Percentiles rank a stretch among this genome's conserved stretches.
phyloP scores from a whole-genome alignment of 2,888 invertebrate species.

The Plagodis dolabraria region DNA sequence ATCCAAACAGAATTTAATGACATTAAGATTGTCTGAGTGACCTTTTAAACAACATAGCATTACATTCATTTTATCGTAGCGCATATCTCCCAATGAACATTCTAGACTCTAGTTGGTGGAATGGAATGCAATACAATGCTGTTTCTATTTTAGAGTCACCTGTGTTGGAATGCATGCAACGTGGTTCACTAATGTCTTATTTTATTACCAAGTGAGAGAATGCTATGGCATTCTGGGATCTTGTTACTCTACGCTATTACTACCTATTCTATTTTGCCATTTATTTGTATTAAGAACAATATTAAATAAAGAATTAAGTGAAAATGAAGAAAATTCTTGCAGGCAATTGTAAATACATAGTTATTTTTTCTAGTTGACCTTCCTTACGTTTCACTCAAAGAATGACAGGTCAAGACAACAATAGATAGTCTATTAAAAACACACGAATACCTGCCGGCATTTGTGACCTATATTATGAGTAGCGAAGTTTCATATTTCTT shows the following conservation, averaged over 20 bases:
- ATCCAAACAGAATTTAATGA: too few relatives aligned
- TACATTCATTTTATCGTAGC: too few relatives aligned
- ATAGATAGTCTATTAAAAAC: slow-evolving; percentile 62
- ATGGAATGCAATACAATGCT: slow-evolving; percentile 22
- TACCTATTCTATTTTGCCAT: too few relatives aligned
- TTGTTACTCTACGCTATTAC: too few relatives aligned
- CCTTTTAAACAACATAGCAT: too few relatives aligned
- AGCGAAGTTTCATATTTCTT: slow-evolving; percentile 40
- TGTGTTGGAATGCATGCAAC: slow-evolving; percentile 7
- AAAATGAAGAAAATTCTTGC: too few relatives aligned
- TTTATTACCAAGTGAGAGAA: not conserved
- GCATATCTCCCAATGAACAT: not conserved
- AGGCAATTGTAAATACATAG: slow-evolving; percentile 6
- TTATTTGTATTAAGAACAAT: too few relatives aligned
- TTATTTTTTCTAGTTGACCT: slow-evolving; percentile 33
- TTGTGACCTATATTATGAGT: slow-evolving; percentile 53
- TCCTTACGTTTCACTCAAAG: slow-evolving; percentile 30
- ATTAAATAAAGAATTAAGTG: too few relatives aligned
- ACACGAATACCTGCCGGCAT: slow-evolving; percentile 52
- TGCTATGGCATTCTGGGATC: not conserved
- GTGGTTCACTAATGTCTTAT: not conserved
- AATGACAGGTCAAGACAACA: slow-evolving; percentile 46
- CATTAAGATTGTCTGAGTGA: too few relatives aligned
- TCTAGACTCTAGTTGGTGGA: slow-evolving; percentile 18
- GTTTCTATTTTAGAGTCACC: slow-evolving; percentile 24